Base-by-base conservation (phyloP, 2,888 invertebrate genomes). In the Synergus umbraculus region DNA sequence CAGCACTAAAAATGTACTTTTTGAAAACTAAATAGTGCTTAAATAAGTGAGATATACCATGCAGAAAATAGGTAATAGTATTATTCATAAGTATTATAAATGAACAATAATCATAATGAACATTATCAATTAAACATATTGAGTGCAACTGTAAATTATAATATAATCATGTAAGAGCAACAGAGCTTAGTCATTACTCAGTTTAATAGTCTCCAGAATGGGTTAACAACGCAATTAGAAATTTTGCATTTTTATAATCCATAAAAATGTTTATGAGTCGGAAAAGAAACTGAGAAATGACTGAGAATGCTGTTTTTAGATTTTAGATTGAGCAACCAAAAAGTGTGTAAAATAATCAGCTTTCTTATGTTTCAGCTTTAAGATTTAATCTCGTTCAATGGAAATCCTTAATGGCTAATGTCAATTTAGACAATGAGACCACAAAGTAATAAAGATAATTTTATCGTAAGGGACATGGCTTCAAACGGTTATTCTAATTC, bases 361-460 rank as follows among this genome's bases (percentile, higher is more conserved):
- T 63, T 84, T 63, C 84, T 66, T 77, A 13, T 78, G 46, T 85
- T 85, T 41, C 86, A 90, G 89, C 66, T 79, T 77, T 83, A 13
- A 79, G 77, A 78, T 78, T 67, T 64, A 29, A 77, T 79, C 78
- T 64, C 78, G 76, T 58, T 83, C 63, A 54, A 60, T 79, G 80
- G 76, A 80, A 64, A 66, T 81, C 82, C 80, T 66, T 60, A 69
- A 58, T 78, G 79, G 86, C 80, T 82, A 84, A 85, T 77, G 85
- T 49, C 49, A 80, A 78, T 80, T 83, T 83, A 80, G 86, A 88
- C 83, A 87, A 94, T 94, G 94, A 93, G 93, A 86, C 93, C 93
- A 81, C 93, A 93, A 88, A 92, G 91, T 86, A 93, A 93, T 93
- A 93, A 94, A 88, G 92, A 93, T 86, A 93, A 92, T 89, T 88